Evolutionary conservation across 2,888 invertebrate genomes (phyloP).

Genomic region (Drosophila picticornis): DNA sequence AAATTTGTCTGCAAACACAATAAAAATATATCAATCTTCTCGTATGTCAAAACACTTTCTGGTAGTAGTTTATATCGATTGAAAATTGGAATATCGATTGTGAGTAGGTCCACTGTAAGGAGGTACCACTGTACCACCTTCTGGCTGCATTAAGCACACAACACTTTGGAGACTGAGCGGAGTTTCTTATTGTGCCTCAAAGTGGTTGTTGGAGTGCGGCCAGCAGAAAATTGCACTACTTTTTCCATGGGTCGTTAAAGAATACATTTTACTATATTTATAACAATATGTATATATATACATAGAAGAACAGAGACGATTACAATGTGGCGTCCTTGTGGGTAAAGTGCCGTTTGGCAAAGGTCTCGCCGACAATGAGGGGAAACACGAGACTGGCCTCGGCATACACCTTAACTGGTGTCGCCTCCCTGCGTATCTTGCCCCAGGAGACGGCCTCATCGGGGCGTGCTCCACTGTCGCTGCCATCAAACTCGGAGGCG

Average conservation of each 20-base stretch:
- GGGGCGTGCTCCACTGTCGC: conserved; percentile 98
- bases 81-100: no score
- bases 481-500: conserved; percentile 97
- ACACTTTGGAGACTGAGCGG: conserved; percentile 52
- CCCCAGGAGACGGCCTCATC: conserved; percentile 99
- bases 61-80: neutral
- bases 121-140: conserved; percentile 1
- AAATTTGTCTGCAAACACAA: neutral
- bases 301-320: conserved; percentile 18
- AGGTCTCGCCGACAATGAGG: conserved; percentile 97
- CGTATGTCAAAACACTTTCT: neutral
- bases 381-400: conserved; percentile 98
- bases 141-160: conserved; percentile 23
- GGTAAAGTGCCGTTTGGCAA: conserved; percentile 89
- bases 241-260: conserved; percentile 42
- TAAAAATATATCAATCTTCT: neutral
- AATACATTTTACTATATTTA: conserved; percentile 37
- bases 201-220: conserved; percentile 33
- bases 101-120: no score
- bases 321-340: conserved; percentile 51
- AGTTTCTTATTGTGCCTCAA: conserved; percentile 38
- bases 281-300: conserved; percentile 6
- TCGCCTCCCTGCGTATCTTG: conserved; percentile 95
- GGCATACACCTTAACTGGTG: conserved; percentile 96
- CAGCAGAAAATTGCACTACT: conserved; percentile 46